A percentile compares a stretch with the other conserved stretches of the same genome.
Evolutionary conservation across 2,113 vertebrate species (phyloP).

Genomic region (Philantomba maxwellii): DNA sequence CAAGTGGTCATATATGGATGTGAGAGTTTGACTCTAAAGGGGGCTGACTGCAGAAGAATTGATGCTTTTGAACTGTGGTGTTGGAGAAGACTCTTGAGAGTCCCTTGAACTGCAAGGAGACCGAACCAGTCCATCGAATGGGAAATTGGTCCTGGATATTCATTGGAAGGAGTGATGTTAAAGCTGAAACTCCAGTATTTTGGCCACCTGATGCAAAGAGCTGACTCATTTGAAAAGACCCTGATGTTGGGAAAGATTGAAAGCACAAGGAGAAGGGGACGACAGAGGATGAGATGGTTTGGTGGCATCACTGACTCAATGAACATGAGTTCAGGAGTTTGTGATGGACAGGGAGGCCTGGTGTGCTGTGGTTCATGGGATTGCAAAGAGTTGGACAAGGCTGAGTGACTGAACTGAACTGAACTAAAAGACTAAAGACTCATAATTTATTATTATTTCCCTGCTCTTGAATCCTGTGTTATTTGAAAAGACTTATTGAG

Average conservation of each 20-base stretch:
- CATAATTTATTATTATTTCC: not conserved
- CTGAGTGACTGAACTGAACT: not conserved
- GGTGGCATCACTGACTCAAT: not conserved
- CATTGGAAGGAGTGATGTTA: not conserved
- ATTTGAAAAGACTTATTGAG: not conserved
- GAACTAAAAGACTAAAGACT: not conserved
- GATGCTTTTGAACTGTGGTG: not conserved
- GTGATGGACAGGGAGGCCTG: not conserved
- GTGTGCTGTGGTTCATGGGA: not conserved
- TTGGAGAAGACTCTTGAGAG: not conserved
- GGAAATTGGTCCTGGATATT: not conserved
- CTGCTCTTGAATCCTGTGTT: not conserved
- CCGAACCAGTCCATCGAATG: not conserved
- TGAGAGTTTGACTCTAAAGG: not conserved
- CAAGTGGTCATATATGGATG: not conserved
- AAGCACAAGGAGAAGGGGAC: not conserved
- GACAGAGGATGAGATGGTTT: not conserved
- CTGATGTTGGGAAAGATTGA: not conserved
- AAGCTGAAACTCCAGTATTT: not conserved
- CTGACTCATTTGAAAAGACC: not conserved
- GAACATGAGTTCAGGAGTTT: not conserved
- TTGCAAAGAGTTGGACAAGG: not conserved
- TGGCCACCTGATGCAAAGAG: not conserved
- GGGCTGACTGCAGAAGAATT: accelerated
- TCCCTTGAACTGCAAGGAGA: not conserved